phyloP scores from a whole-genome alignment of 2,113 vertebrate species.

The Nycticryphes semicollaris region DNA sequence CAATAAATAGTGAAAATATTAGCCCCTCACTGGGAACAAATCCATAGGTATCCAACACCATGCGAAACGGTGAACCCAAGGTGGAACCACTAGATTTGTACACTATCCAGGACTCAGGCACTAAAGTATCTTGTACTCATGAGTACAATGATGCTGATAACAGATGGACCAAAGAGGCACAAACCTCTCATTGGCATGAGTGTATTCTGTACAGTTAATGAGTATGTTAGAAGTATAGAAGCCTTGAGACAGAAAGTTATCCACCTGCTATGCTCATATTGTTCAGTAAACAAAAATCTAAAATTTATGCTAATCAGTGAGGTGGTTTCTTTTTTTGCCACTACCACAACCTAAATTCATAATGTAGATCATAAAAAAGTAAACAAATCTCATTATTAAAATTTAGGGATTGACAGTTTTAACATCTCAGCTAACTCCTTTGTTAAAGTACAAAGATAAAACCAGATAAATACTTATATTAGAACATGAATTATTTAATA shows the following conservation, averaged over 20 bases:
- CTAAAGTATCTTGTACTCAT: not conserved
- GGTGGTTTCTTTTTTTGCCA: not conserved
- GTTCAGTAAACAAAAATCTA: not conserved
- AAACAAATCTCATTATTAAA: not conserved
- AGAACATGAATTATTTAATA: not conserved
- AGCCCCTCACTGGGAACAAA: not conserved
- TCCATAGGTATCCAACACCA: not conserved
- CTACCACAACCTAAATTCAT: not conserved
- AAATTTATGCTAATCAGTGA: not conserved
- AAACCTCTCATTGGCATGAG: accelerated
- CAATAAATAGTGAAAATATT: not conserved
- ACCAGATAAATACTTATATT: accelerated
- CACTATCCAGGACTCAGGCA: not conserved
- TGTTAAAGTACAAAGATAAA: not conserved
- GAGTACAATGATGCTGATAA: too few relatives aligned
- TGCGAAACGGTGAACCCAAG: not conserved
- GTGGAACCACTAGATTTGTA: not conserved
- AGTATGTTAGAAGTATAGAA: not conserved
- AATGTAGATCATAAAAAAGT: not conserved
- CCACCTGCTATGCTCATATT: not conserved
- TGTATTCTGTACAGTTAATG: not conserved
- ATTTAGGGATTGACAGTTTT: not conserved
- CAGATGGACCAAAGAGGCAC: not conserved
- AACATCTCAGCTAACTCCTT: not conserved
- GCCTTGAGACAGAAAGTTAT: not conserved